Conservation (phyloP, 2,888 invertebrate genomes). For the Cepaea hortensis region DNA sequence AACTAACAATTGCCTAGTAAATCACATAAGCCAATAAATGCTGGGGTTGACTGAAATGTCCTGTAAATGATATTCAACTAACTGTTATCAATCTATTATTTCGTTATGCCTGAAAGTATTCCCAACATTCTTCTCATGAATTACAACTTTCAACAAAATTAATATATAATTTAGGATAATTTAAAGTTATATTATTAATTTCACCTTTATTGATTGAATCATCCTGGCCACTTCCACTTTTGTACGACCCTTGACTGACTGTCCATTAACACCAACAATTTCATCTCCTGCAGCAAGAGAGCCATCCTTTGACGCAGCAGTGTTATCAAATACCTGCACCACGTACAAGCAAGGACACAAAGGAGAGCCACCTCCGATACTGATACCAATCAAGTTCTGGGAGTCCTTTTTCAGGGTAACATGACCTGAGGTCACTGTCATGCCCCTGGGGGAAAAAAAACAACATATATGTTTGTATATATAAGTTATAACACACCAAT, state of each 20-base stretch:
- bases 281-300: slow-evolving; percentile 97
- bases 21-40: no score
- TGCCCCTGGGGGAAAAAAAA: slow-evolving; percentile 84
- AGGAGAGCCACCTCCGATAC: slow-evolving; percentile 91
- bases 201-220: slow-evolving; percentile 92
- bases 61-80: no score
- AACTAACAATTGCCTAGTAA: no score
- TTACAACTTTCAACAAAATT: no score
- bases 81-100: no score
- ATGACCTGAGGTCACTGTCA: slow-evolving; percentile 96
- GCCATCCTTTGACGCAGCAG: slow-evolving; percentile 94
- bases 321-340: slow-evolving; percentile 98
- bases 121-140: no score
- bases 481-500: neutral
- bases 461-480: neutral
- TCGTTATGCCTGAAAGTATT: no score
- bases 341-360: slow-evolving; percentile 97
- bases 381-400: slow-evolving; percentile 94
- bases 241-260: slow-evolving; percentile 95
- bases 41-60: no score
- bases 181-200: neutral
- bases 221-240: slow-evolving; percentile 99
- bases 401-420: slow-evolving; percentile 92
- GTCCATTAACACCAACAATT: slow-evolving; percentile 93
- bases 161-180: neutral